A percentile compares a stretch with the other conserved stretches of the same genome.
phyloP scores from a whole-genome alignment of 2,797 vertebrate genomes.

The Spinus pinus region DNA sequence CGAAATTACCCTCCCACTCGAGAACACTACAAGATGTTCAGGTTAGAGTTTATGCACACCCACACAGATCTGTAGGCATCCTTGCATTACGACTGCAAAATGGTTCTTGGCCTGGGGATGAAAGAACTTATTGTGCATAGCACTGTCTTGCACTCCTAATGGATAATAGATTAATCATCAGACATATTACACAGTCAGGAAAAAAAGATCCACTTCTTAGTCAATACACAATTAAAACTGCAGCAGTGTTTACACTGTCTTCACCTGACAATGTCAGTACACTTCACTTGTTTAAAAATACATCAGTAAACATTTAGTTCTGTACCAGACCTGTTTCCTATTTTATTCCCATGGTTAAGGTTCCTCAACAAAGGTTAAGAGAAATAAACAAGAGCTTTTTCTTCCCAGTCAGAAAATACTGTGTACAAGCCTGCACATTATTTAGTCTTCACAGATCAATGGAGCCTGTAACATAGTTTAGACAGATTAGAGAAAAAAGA shows the following conservation, averaged over 20 bases:
- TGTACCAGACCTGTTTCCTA: neutral
- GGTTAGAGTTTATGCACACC: conserved; percentile 50
- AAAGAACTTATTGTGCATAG: conserved; percentile 27
- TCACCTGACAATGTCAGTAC: neutral
- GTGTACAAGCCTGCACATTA: conserved; percentile 5
- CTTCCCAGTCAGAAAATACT: conserved; percentile 20
- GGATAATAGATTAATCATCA: conserved; percentile 24
- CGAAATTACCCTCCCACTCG: conserved; percentile 24
- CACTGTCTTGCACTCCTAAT: neutral
- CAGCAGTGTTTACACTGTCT: neutral
- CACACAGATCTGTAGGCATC: neutral
- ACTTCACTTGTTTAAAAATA: conserved; percentile 23
- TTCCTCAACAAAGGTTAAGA: neutral
- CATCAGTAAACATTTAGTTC: neutral
- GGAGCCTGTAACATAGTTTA: conserved; percentile 47
- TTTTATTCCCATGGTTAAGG: neutral
- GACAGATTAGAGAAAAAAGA: conserved; percentile 48
- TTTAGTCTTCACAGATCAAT: conserved; percentile 53
- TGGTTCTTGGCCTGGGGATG: neutral
- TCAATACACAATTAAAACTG: conserved; percentile 3
- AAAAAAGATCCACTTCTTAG: neutral
- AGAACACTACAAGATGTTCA: conserved; percentile 36
- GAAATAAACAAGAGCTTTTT: conserved; percentile 22
- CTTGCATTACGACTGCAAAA: conserved; percentile 23
- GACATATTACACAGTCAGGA: neutral